Evolutionary conservation across 1,140 invertebrate genomes (phyloP).

Genomic region (Ladona fulva): DNA sequence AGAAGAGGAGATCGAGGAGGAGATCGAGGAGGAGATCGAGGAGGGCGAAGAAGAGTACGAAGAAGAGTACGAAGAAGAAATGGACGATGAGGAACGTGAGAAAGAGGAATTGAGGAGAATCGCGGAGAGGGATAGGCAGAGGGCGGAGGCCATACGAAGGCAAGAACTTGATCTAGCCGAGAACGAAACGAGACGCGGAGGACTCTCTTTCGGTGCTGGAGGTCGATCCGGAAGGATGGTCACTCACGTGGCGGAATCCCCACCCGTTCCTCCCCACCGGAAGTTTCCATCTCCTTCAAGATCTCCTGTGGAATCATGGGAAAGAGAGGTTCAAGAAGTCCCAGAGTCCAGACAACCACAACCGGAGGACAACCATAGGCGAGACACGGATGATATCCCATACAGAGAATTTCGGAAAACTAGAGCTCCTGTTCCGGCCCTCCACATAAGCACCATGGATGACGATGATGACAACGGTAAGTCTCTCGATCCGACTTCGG

Average conservation of each 20-base stretch:
- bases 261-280: background rate
- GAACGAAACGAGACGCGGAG: slow-evolving; percentile 21
- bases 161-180: slow-evolving; percentile 27
- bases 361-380: background rate
- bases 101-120: slow-evolving; percentile 16
- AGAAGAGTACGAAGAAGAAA: slow-evolving; percentile 18
- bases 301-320: background rate
- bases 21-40: slow-evolving; percentile 22
- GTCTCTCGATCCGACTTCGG: slow-evolving; percentile 46
- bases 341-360: background rate
- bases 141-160: slow-evolving; percentile 14
- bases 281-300: background rate
- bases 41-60: slow-evolving; percentile 19
- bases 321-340: background rate
- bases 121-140: slow-evolving; percentile 19
- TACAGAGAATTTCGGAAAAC: slow-evolving; percentile 24
- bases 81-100: slow-evolving; percentile 20
- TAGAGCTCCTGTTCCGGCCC: background rate
- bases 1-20: slow-evolving; percentile 29
- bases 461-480: slow-evolving; percentile 20
- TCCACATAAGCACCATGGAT: slow-evolving; percentile 10
- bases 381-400: slow-evolving; percentile 13
- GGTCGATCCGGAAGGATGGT: background rate
- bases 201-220: background rate
- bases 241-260: background rate